Conservation (phyloP, 53 echinoderm and acorn worm species). For the Holothuria leucospilota region DNA sequence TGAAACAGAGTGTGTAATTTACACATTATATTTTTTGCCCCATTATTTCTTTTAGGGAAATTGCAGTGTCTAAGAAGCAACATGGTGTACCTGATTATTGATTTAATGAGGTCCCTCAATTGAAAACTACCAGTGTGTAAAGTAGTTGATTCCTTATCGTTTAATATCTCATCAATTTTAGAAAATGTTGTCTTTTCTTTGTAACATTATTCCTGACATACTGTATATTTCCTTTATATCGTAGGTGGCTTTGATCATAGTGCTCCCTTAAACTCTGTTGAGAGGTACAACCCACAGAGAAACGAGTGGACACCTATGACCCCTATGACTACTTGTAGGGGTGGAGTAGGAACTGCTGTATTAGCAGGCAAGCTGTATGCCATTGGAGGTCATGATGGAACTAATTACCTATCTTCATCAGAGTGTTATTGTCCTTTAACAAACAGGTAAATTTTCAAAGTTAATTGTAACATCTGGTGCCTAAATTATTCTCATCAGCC, state of each 20-base stretch:
- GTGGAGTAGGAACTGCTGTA: slow-evolving; percentile 89
- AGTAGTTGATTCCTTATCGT: no score
- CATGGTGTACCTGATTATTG: no score
- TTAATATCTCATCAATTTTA: no score
- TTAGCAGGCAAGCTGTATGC: slow-evolving; percentile 91
- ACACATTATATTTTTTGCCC: no score
- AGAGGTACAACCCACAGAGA: slow-evolving; percentile 77
- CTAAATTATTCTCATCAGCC: no score
- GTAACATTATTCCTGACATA: neutral
- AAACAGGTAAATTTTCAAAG: slow-evolving; percentile 66
- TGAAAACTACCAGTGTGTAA: no score
- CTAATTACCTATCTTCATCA: slow-evolving; percentile 86
- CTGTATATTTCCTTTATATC: neutral
- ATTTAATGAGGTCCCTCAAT: no score
- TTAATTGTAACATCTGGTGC: no score
- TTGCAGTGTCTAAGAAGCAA: no score
- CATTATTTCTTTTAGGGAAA: no score
- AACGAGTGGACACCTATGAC: slow-evolving; percentile 72
- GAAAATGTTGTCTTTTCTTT: neutral
- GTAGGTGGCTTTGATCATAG: slow-evolving; percentile 99
- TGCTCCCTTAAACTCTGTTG: slow-evolving; percentile 92
- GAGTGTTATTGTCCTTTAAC: slow-evolving; percentile 85
- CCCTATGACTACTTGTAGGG: slow-evolving; percentile 85
- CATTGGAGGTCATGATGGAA: slow-evolving; percentile 93
- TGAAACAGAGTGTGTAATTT: no score